phyloP scores from a whole-genome alignment of 2,888 invertebrate species.

The Ornithoptera priamus region DNA sequence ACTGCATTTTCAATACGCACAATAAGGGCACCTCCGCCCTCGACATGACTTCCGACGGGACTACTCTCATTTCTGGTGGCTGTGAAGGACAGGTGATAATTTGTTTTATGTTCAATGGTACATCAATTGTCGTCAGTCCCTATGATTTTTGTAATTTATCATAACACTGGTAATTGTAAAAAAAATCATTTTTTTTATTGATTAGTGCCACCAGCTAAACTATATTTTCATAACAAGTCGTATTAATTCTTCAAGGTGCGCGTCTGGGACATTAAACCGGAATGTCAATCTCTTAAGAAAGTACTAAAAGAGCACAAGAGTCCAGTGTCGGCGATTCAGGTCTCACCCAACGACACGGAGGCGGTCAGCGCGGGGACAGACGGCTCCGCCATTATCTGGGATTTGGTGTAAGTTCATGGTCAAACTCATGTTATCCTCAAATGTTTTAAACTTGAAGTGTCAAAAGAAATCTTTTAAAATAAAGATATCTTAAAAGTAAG shows the following conservation, averaged over 20 bases:
- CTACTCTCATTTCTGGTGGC: conserved; percentile 91
- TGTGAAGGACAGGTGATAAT: conserved; percentile 90
- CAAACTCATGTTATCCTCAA: too few relatives aligned
- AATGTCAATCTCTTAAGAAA: conserved; percentile 83
- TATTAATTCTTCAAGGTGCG: conserved; percentile 71
- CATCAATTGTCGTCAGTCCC: too few relatives aligned
- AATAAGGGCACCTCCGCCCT: conserved; percentile 93
- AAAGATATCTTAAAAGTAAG: too few relatives aligned
- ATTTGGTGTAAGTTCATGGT: conserved; percentile 82
- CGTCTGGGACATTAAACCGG: conserved; percentile 87
- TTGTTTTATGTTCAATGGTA: too few relatives aligned
- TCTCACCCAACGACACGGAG: conserved; percentile 87
- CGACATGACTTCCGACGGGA: conserved; percentile 85
- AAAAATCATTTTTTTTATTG: too few relatives aligned
- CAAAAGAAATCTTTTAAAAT: too few relatives aligned
- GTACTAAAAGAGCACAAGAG: conserved; percentile 95
- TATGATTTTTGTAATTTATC: too few relatives aligned
- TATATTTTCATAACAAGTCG: too few relatives aligned
- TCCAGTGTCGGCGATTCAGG: conserved; percentile 89
- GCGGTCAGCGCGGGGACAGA: conserved; percentile 95
- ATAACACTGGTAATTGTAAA: too few relatives aligned
- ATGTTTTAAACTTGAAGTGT: too few relatives aligned
- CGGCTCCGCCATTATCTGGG: conserved; percentile 97
- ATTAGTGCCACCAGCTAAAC: too few relatives aligned
- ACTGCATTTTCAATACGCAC: conserved; percentile 92